Evolutionary conservation across 2,888 invertebrate genomes (phyloP), one percentile per base, ranked within the genome.

Genomic region (Ophion obscuratus): DNA sequence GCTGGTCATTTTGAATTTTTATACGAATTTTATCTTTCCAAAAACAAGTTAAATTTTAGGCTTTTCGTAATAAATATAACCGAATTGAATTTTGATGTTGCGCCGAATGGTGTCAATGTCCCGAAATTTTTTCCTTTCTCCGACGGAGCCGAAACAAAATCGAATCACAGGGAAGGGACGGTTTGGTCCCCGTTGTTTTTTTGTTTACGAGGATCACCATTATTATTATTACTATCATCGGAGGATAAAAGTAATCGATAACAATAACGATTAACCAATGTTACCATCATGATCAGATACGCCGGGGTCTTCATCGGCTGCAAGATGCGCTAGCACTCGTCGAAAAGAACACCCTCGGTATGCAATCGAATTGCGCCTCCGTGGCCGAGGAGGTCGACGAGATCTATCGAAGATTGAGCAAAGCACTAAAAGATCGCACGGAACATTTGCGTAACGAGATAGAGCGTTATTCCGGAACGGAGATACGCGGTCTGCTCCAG

Each of bases 371-470:
- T 94, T 98, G 98, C 92, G 96, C 96, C 79, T 97, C 97, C 84
- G 98, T 99, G 5, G 96, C 97, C 75, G 98, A 98, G 90, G 99
- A 99, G 95, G 97, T 99, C 68, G 98, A 98, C 90, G 99, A 99
- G 95, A 97, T 98, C 90, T 97, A 98, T 94, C 96, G 97, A 92
- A 96, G 98, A 91, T 95, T 98, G 88, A 96, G 97, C 86, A 98
- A 98, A 94, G 98, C 98, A 67, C 95, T 98, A 47, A 98, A 98
- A 95, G 98, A 98, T 95, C 96, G 98, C 90, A 97, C 98, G 24
- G 98, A 98, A 92, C 96, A 97, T 93, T 95, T 98, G 88, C 96
- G 98, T 92, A 96, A 96, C 90, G 99, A 99, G 95, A 96, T 99
- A 87, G 99, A 99, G 93, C 97, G 97, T 89, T 99, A 99, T 94